A percentile compares a stretch with the other conserved stretches of the same genome.
These are phyloP conservation scores for Venusia cambrica DNA, from an alignment of 2,888 invertebrate genomes.

Conservation along the genomic window DNA sequence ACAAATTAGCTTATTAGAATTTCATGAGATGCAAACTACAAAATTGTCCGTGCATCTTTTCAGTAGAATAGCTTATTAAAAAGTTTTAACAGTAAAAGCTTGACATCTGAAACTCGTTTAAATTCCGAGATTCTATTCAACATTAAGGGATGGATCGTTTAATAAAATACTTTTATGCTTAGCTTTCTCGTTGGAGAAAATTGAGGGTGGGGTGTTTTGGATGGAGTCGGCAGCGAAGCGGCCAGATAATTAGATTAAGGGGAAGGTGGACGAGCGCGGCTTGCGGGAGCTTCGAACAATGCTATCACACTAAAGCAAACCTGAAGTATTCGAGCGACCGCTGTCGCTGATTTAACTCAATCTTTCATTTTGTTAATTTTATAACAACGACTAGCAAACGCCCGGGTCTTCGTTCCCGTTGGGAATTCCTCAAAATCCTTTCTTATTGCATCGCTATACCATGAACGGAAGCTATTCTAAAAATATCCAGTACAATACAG, in stretches of 20 bases:
- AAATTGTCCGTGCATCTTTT: slow-evolving; percentile 23
- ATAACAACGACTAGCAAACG: too few species aligned
- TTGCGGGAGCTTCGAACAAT: slow-evolving; percentile 61
- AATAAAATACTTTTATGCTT: slow-evolving; percentile 63
- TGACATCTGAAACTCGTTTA: slow-evolving; percentile 42
- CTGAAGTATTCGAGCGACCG: slow-evolving; percentile 57
- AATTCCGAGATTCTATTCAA: slow-evolving; percentile 50
- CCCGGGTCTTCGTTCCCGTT: too few species aligned
- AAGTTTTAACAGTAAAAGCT: slow-evolving; percentile 34
- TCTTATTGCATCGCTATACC: too few species aligned
- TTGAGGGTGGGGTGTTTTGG: slow-evolving; percentile 53
- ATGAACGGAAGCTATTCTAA: too few species aligned
- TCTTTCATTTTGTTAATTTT: slow-evolving; percentile 36
- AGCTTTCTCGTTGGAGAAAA: slow-evolving; percentile 52
- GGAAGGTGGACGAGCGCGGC: slow-evolving; percentile 58
- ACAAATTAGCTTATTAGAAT: slow-evolving; percentile 21
- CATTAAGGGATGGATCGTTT: slow-evolving; percentile 51
- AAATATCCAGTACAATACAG: too few species aligned
- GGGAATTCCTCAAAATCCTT: too few species aligned
- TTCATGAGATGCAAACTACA: slow-evolving; percentile 23
- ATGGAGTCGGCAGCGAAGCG: slow-evolving; percentile 63
- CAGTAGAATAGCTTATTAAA: slow-evolving; percentile 28
- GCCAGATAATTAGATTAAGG: slow-evolving; percentile 75
- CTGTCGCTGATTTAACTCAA: slow-evolving; percentile 33
- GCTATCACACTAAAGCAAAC: slow-evolving; percentile 59